Base-by-base conservation (phyloP, 2,888 invertebrate species). In the Drosophila neotestacea region DNA sequence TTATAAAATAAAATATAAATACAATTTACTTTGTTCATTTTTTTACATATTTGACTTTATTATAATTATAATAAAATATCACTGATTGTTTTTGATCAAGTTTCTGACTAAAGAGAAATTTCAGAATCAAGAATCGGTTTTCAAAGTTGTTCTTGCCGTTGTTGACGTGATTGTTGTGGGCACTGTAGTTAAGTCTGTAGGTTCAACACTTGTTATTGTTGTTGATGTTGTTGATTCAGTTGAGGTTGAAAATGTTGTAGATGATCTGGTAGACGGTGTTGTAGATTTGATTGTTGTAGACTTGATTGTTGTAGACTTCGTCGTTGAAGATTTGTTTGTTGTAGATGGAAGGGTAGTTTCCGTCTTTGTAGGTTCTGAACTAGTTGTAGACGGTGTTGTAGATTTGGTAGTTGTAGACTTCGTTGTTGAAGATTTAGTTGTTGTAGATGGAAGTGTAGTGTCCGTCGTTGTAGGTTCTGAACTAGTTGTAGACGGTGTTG, bases 231-330 rank as follows among this genome's bases (percentile, higher is more conserved):
- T 38, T 6, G 46, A 32, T 28, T 6, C 5, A 27, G 16, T 5
- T 9, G 52, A 30, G 2, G 39, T 6, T 1, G 28, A 36, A 55
- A 41, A 41, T 27, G 27, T 51, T 51, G 51, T 11, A n/a, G 22
- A 4, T 3, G 27, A 1, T 16, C 27, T 44, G 6, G 44, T n/a
- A 16, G 39, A 11, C 4, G 13, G 9, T 5, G 10, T 54, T 54
- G 62, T 39, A 3, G 52, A 6, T 39, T 47, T 2, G 2, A 22
- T 22, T 27, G 30, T 61, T 27, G 60, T 54, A n/a, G 32, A 30
- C 2, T n/a, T 10, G 3, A 10, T 22, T n/a, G 44, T 52, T 44
- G 46, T 39, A 2, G 38, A n/a, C n/a, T n/a, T n/a, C n/a, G 34
- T 22, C 13, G 30, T 61, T 27, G 60, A 47, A n/a, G 32, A 22